Conservation (phyloP, 2,888 invertebrate genomes). For the Philaethria dido region DNA sequence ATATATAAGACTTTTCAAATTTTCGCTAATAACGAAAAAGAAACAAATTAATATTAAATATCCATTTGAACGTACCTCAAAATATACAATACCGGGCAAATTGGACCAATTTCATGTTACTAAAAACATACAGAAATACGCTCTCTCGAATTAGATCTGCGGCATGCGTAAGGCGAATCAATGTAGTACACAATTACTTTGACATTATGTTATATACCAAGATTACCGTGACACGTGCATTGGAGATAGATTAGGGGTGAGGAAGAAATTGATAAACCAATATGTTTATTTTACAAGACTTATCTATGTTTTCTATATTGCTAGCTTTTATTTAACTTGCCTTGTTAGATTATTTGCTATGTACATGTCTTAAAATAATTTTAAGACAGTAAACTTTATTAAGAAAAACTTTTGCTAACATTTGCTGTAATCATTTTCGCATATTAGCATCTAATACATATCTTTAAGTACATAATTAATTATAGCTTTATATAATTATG, state of each 20-base stretch:
- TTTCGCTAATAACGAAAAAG: background rate
- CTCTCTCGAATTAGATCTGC: constrained; percentile 65
- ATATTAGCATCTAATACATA: no score
- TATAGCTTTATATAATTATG: no score
- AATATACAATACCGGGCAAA: constrained; percentile 62
- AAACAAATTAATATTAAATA: constrained; percentile 28
- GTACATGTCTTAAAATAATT: background rate
- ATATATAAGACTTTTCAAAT: background rate
- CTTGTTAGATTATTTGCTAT: background rate
- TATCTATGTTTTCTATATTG: background rate
- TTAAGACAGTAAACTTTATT: no score
- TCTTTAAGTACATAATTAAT: no score
- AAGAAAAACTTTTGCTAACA: no score
- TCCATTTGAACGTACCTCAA: constrained; percentile 37
- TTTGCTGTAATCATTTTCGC: no score
- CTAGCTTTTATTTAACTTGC: background rate
- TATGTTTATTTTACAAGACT: background rate
- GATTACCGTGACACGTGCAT: constrained; percentile 35
- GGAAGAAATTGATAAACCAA: background rate
- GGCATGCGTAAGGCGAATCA: constrained; percentile 66
- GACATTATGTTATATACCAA: constrained; percentile 33
- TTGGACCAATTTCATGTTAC: constrained; percentile 63
- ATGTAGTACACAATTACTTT: constrained; percentile 41
- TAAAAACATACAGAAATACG: constrained; percentile 62
- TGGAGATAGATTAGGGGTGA: constrained; percentile 6